Base-by-base conservation (phyloP, 2,888 invertebrate species). In the Rosalia funebris region DNA sequence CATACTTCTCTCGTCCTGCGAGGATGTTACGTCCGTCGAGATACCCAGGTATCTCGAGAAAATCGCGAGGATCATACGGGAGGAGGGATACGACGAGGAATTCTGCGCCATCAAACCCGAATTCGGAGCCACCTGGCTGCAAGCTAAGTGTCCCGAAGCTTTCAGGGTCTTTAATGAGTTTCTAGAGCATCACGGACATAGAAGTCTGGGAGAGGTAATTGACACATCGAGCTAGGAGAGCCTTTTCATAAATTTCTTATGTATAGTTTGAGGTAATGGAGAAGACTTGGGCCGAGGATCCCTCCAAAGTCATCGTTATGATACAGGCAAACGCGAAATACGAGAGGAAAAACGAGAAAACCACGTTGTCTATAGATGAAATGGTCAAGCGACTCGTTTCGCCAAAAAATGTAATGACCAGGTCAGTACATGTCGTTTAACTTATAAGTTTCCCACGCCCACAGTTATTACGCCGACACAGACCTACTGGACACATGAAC, bases 11-110 rank as follows among this genome's bases (percentile, higher is more conserved):
- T 87, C 90, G 9, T 87, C 89, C 0, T 90, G 90, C 68, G 80
- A 81, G 0, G 86, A 89, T 63, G 89, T 91, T 0, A 83, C 91
- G 48, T 92, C 93, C 12, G 92, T 90, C 0, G 91, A 92, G 75
- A 88, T 94, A 69, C 88, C 75, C 48, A 71, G 71, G 15, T 68
- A 69, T 48, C 63, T 81, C 12, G 75, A 79, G 66, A 61, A 71
- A 46, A 78, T 81, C 9, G 74, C 78, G 0, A 61, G 55, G 16
- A 64, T 65, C 1, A 73, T 81, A 25, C 66, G 69, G 12, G 66
- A 73, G 5, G 61, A 67, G 17, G 83, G 82, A 14, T 57, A 53
- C 11, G 48, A 14, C 0, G 82, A 83, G 10, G 83, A 84, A 61
- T 89, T 88, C 75, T 74, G 80, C 11, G 75, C 77, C 54, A 73